Evolutionary conservation across 53 echinoderm and acorn worm genomes (phyloP).

Genomic region (Paelopatides confundens): DNA sequence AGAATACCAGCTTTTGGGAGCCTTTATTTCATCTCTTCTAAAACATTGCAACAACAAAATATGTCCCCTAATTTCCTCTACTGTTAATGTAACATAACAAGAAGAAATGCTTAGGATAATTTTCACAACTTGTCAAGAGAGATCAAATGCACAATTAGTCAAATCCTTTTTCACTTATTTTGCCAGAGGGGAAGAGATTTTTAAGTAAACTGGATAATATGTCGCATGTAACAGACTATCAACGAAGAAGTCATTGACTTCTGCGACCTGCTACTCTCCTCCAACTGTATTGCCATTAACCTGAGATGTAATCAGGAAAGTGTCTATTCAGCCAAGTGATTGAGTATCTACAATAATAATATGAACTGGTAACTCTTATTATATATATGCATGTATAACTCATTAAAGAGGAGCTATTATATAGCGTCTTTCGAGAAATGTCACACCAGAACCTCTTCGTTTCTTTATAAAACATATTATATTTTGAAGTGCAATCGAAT

Average conservation of each 20-base stretch:
- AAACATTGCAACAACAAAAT: neutral
- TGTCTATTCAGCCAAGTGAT: too few relatives aligned
- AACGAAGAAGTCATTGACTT: conserved; percentile 33
- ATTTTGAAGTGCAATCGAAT: too few relatives aligned
- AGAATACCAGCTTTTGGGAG: neutral
- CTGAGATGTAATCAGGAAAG: neutral
- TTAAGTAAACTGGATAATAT: neutral
- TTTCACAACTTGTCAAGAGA: conserved; percentile 28
- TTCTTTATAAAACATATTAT: too few relatives aligned
- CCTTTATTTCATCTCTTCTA: neutral
- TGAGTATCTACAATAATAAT: too few relatives aligned
- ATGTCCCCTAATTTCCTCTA: neutral
- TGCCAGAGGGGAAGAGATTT: conserved; percentile 19
- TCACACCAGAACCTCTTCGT: too few relatives aligned
- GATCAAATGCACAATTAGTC: conserved; percentile 34
- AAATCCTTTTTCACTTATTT: conserved; percentile 17
- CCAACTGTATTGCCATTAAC: neutral
- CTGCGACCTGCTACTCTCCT: neutral
- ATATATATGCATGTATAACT: too few relatives aligned
- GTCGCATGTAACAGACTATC: neutral
- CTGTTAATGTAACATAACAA: neutral
- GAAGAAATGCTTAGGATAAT: neutral
- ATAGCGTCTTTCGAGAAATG: too few relatives aligned
- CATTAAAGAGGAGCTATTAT: too few relatives aligned
- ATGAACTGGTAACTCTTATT: too few relatives aligned